A percentile compares a stretch with the other conserved stretches of the same genome.
Evolutionary conservation across 1,140 invertebrate species (phyloP).

Genomic region (Cyclina sinensis): DNA sequence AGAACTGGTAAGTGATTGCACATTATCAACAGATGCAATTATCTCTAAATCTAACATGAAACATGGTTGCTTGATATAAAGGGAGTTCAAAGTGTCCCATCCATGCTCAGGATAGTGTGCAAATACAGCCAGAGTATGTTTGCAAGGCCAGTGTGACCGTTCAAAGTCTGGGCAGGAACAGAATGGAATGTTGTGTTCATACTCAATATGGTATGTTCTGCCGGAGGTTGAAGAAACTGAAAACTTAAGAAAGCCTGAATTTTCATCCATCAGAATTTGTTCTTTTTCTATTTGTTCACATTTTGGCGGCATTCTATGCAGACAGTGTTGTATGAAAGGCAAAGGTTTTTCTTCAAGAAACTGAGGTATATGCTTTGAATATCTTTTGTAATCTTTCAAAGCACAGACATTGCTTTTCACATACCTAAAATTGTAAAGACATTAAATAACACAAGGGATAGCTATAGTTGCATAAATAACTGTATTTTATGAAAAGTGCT

Average conservation of each 20-base stretch:
- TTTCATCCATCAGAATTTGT: not conserved
- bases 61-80: not conserved
- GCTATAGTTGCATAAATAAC: not conserved
- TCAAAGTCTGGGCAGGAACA: constrained; percentile 27
- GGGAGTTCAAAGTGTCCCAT: not conserved
- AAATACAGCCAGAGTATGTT: constrained; percentile 41
- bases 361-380: not conserved
- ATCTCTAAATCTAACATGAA: not conserved
- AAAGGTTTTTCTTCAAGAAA: constrained; percentile 30
- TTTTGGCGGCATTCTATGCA: too few relatives aligned
- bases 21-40: not conserved
- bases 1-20: not conserved
- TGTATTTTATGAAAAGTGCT: not conserved
- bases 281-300: not conserved
- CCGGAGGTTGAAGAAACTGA: too few relatives aligned
- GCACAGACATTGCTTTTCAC: not conserved
- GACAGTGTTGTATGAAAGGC: constrained; percentile 26
- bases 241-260: not conserved
- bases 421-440: not conserved
- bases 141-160: constrained; percentile 40
- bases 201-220: not conserved
- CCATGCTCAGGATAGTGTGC: not conserved
- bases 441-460: not conserved
- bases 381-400: not conserved
- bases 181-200: not conserved